Evolutionary conservation across 2,888 invertebrate species (phyloP).

Genomic region (Sphaerophoria rueppellii): DNA sequence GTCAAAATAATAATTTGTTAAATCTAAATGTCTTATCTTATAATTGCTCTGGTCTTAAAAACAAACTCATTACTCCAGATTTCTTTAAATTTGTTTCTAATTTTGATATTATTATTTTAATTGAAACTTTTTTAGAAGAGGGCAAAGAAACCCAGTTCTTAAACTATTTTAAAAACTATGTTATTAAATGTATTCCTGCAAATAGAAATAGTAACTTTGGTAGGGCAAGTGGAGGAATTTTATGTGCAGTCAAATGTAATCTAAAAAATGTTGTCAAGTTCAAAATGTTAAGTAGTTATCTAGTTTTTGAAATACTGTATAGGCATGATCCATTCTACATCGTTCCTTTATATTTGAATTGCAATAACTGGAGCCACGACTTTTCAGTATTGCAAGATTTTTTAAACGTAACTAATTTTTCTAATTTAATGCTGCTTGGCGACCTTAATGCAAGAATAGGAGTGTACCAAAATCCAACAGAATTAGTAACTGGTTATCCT

Average conservation of each 20-base stretch:
- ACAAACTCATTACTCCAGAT: background rate
- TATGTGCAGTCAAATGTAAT: slow-evolving; percentile 3
- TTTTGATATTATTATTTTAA: slow-evolving; percentile 7
- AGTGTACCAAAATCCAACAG: background rate
- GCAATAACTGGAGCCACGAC: background rate
- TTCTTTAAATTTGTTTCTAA: background rate
- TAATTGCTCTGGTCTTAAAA: slow-evolving; percentile 1
- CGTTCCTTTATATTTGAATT: background rate
- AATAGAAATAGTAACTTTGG: background rate
- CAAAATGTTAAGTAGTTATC: background rate
- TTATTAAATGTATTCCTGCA: slow-evolving; percentile 11
- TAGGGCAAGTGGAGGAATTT: slow-evolving; percentile 18
- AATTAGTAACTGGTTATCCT: background rate
- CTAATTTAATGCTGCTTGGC: background rate
- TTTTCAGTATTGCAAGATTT: background rate
- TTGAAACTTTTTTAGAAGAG: slow-evolving; percentile 25
- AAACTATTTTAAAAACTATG: slow-evolving; percentile 9
- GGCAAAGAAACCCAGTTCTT: background rate
- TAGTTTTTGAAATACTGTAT: background rate
- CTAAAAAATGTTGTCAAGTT: background rate
- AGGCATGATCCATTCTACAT: background rate
- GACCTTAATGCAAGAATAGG: background rate
- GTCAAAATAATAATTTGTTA: background rate
- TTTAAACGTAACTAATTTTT: background rate
- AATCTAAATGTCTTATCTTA: slow-evolving; percentile 1